Base-by-base conservation (phyloP, 92 coral and sea anemone genomes). In the Isaurus tuberculatus region DNA sequence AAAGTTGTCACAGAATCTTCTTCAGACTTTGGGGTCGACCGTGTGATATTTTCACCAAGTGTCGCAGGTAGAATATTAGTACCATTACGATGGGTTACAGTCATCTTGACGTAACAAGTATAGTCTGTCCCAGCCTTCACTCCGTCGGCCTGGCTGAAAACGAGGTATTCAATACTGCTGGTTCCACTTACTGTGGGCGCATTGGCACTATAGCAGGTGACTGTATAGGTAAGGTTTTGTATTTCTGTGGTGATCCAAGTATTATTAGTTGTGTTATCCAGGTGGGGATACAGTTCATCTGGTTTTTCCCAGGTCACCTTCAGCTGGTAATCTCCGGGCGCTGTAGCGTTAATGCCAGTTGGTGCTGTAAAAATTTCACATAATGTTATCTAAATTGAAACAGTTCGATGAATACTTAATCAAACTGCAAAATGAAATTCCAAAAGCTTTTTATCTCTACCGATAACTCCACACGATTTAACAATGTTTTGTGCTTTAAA, bases 91-190 rank as follows among this genome's bases (percentile, higher is more conserved):
- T 93, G 92, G 14, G 72, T 81, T 17, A 93, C 98, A 4, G 91
- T 94, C 91, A 92, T 93, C 77, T 83, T 92, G 57, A 95, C 94
- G 28, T 86, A 89, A 55, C 98, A 95, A 16, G 87, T 81, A 83
- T 95, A 95, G 89, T 95, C 97, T 60, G 91, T 95, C n/a, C 98
- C 98, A 26, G 98, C 98, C 83, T 86, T 65, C 23, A 95, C 92
- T 67, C 90, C 90, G 48, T 95, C 97, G 60, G 90, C 91, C 88
- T 95, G 88, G 28, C 65, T 33, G 81, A 95, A 90, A 80, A 91
- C 58, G 73, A 86, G 11, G 79, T 72, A 75, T 77, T 90, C 92
- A 58, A 48, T 65, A 69, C 65, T 77, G 19, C 94, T 91, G 31
- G 75, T 60, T n/a, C 85, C 90, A 15, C 6, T 30, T 67, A 95